Base-by-base conservation (phyloP, 1,140 invertebrate species). In the Drosophila nasuta region DNA sequence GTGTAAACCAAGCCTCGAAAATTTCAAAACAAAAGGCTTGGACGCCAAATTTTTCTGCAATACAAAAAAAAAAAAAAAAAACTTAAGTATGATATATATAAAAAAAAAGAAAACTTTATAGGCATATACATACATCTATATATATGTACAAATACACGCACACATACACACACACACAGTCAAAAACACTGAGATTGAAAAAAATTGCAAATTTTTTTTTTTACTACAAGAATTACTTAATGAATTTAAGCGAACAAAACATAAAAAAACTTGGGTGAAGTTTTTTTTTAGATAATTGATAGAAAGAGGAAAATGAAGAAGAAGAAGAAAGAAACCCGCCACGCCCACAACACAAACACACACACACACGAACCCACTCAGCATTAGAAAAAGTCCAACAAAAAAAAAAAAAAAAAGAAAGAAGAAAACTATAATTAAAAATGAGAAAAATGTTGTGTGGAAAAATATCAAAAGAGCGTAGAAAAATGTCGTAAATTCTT, bases 41-140 rank as follows among this genome's bases (percentile, higher is more conserved):
- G 82, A 51, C 52, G 83, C 83, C 83, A 88, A 88, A 88, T 88
- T 88, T 88, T 89, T 80, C 71, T 79, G 83, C 79, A 88, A 88
- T 89, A 88, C 69, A 62, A 38, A 35, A 64, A 64, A 20, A 15
- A 15, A 13, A 49, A 41, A 43, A 73, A 33, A 8, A 41, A 60
- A 73, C 59, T 66, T 8, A 46, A 62, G 48, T 56, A 52, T 54
- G 5, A 77, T 58, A 76, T 43, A 62, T 76, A 75, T 17, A 49
- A 66, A 43, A 57, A 28, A 54, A 74, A 83, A 57, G 57, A 68
- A 74, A 82, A 85, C 79, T 83, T 72, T 77, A 76, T 70, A 79
- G 56, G 54, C 48, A 81, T 30, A 79, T 17, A 70, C 33, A 82
- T 48, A 75, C 41, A 68, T 46, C 59, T 41, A 75, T 20, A 74